phyloP scores from a whole-genome alignment of 2,888 invertebrate genomes.

The Rhingia rostrata region DNA sequence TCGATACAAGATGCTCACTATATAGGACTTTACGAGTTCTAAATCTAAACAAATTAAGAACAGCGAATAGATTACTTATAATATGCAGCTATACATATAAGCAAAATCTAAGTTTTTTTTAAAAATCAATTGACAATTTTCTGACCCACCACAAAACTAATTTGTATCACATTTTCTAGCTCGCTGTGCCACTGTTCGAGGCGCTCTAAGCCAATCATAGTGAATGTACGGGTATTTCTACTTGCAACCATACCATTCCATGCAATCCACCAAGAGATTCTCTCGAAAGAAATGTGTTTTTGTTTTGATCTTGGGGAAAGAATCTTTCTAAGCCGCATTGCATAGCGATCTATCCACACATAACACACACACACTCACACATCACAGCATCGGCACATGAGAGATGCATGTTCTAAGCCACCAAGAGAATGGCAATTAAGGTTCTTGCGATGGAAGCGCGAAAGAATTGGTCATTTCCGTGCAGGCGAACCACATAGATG shows the following conservation, averaged over 20 bases:
- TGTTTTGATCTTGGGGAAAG: constrained; percentile 67
- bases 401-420: constrained; percentile 57
- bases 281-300: constrained; percentile 63
- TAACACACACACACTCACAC: constrained; percentile 23
- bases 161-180: background rate
- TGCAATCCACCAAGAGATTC: constrained; percentile 44
- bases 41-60: too few species aligned
- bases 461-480: constrained; percentile 69
- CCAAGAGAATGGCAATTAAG: constrained; percentile 72
- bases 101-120: too few species aligned
- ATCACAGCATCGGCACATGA: constrained; percentile 10
- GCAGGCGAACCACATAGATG: constrained; percentile 44
- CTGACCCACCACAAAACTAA: background rate
- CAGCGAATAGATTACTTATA: too few species aligned
- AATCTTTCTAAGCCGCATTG: constrained; percentile 59
- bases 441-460: constrained; percentile 50
- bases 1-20: too few species aligned
- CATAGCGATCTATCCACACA: constrained; percentile 27
- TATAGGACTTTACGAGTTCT: too few species aligned
- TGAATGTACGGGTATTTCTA: constrained; percentile 52
- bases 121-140: too few species aligned
- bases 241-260: constrained; percentile 59
- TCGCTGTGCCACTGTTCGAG: constrained; percentile 29
- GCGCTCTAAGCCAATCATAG: constrained; percentile 15
- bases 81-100: too few species aligned